phyloP scores from a whole-genome alignment of 2,888 invertebrate genomes.

The Keiferia lycopersicella region DNA sequence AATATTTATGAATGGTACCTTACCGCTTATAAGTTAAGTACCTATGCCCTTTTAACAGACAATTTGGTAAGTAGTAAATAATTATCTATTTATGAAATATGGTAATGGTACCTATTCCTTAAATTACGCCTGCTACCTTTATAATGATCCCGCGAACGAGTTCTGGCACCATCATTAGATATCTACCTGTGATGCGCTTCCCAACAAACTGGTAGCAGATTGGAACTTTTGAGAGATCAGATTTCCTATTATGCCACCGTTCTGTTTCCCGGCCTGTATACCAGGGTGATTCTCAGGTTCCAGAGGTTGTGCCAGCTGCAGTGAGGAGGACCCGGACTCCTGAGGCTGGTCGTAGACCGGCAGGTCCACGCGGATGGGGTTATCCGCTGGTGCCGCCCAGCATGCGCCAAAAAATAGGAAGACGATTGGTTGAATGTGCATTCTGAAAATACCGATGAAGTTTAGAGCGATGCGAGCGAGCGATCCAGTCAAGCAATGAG shows the following conservation, averaged over 20 bases:
- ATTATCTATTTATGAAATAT: too few species aligned
- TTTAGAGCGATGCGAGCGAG: too few species aligned
- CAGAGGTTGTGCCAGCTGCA: slow-evolving; percentile 41
- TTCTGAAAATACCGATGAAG: slow-evolving; percentile 46
- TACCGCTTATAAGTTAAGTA: too few species aligned
- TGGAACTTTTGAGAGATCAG: slow-evolving; percentile 51
- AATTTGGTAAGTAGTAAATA: too few species aligned
- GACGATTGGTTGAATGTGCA: slow-evolving; percentile 41
- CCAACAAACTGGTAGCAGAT: slow-evolving; percentile 44
- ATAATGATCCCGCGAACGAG: too few species aligned
- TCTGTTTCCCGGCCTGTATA: slow-evolving; percentile 40
- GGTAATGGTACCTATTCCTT: too few species aligned
- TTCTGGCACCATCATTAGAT: too few species aligned
- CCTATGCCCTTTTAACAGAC: too few species aligned
- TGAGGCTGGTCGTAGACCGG: slow-evolving; percentile 66
- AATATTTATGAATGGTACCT: too few species aligned
- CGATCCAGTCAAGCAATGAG: too few species aligned
- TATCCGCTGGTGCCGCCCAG: slow-evolving; percentile 59
- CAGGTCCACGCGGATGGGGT: slow-evolving; percentile 64
- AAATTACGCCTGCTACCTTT: neutral
- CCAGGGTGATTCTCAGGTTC: slow-evolving; percentile 56
- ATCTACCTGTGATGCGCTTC: slow-evolving; percentile 28
- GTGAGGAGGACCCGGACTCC: slow-evolving; percentile 38
- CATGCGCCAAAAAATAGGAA: slow-evolving; percentile 42
- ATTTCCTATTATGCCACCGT: slow-evolving; percentile 40